Base-by-base conservation (phyloP, 2,888 invertebrate genomes). In the Micoletzkya japonica region DNA sequence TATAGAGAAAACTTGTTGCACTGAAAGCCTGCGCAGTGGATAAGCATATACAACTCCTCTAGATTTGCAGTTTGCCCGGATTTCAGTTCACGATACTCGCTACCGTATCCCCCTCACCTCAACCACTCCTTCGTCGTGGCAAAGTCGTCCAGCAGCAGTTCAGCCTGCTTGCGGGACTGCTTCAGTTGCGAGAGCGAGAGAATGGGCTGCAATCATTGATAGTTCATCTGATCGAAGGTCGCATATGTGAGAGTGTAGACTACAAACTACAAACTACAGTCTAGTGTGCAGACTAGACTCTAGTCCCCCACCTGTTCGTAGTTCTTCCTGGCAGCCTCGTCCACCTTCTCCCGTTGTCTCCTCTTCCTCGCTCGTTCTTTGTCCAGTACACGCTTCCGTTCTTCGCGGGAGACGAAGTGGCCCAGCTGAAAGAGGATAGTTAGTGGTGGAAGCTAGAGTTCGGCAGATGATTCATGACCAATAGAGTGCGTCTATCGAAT, bases 331-430 rank as follows among this genome's bases (percentile, higher is more conserved):
- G 72, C 73, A 32, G 70, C 86, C 85, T 79, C 85, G 84, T 78
- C 66, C 57, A 76, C 75, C 85, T 30, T 88, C 87, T 79, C 81
- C 70, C 75, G 85, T 67, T 86, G 85, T 64, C 85, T 81, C 66
- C 89, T 88, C 56, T 87, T 87, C 71, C 91, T 88, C 82, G 91
- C 91, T 59, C 89, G 88, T 1, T 91, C 90, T 68, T 90, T 89
- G 82, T 91, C 91, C 79, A 91, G 86, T 78, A 92, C 92, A 56
- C 90, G 88, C 81, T 91, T 91, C 2, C 91, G 89, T 76, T 92
- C 92, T 77, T 91, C 91, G 85, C 90, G 90, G 3, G 90, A 90
- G 91, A 92, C 92, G 85, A 91, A 92, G 37, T 91, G 89, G 6
- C 92, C 92, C 26, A 86, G 81, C 88, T 81, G 71, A 66, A 76